A percentile compares a stretch with the other conserved stretches of the same genome.
Evolutionary conservation across 2,888 invertebrate genomes (phyloP).

Genomic region (Xylota segnis): DNA sequence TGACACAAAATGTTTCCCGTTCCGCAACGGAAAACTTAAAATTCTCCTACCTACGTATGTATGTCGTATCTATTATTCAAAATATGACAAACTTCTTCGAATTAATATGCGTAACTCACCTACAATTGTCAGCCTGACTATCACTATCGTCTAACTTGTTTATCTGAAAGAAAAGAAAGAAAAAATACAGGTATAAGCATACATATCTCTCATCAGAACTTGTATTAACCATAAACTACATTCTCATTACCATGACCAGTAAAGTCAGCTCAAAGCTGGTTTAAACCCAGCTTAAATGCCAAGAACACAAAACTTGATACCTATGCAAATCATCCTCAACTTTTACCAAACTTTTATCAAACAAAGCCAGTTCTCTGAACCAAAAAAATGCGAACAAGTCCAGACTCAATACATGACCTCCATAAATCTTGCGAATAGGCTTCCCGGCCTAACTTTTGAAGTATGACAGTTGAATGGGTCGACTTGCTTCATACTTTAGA

Average conservation of each 20-base stretch:
- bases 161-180: slow-evolving; percentile 37
- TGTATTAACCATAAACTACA: not conserved
- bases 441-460: not conserved
- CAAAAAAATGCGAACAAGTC: not conserved
- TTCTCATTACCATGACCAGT: slow-evolving; percentile 25
- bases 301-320: not conserved
- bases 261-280: slow-evolving; percentile 1
- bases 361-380: not conserved
- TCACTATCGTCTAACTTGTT: not conserved
- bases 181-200: slow-evolving; percentile 1
- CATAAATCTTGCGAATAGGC: slow-evolving; percentile 27
- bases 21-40: not conserved
- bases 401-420: slow-evolving; percentile 27
- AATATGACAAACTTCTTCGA: not conserved
- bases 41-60: not conserved
- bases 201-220: not conserved
- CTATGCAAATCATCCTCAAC: slow-evolving; percentile 33
- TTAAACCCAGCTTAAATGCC: not conserved
- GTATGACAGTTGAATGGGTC: not conserved
- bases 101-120: slow-evolving; percentile 27
- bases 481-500: no score
- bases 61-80: not conserved
- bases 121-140: not conserved
- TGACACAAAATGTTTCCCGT: not conserved
- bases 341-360: slow-evolving; percentile 1